These are phyloP conservation scores for Ailuropoda melanoleuca DNA, from an alignment of 2,113 vertebrate genomes.

Conservation along the genomic window DNA sequence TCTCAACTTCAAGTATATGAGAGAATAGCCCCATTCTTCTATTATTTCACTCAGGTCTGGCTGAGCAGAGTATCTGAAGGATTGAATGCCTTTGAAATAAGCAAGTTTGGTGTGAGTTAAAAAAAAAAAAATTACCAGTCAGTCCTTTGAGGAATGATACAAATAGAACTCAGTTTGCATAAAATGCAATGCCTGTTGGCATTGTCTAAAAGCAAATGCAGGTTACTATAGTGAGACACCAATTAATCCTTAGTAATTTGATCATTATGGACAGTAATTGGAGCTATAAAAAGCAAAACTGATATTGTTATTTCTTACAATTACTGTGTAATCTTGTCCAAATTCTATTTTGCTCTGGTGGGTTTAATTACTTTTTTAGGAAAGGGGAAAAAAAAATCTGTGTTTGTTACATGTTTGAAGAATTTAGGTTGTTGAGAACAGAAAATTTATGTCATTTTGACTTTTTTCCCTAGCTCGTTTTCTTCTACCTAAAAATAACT, in stretches of 20 bases:
- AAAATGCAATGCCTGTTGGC: neutral
- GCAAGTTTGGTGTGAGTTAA: neutral
- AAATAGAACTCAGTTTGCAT: slow-evolving; percentile 25
- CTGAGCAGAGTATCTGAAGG: neutral
- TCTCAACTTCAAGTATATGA: neutral
- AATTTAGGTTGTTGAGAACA: slow-evolving; percentile 44
- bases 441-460: slow-evolving; percentile 17
- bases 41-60: neutral
- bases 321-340: slow-evolving; percentile 71
- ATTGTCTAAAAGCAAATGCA: slow-evolving; percentile 36
- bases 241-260: slow-evolving; percentile 79
- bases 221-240: slow-evolving; percentile 73
- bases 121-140: neutral
- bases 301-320: slow-evolving; percentile 75
- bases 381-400: neutral
- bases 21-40: neutral
- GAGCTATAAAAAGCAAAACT: slow-evolving; percentile 78
- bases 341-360: slow-evolving; percentile 69
- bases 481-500: slow-evolving; percentile 44
- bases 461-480: neutral
- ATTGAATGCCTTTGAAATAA: slow-evolving; percentile 31
- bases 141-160: neutral
- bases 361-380: slow-evolving; percentile 62
- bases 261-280: slow-evolving; percentile 61
- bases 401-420: slow-evolving; percentile 4